Conservation (phyloP, 1,140 invertebrate species). For the Pomacea maculata region DNA sequence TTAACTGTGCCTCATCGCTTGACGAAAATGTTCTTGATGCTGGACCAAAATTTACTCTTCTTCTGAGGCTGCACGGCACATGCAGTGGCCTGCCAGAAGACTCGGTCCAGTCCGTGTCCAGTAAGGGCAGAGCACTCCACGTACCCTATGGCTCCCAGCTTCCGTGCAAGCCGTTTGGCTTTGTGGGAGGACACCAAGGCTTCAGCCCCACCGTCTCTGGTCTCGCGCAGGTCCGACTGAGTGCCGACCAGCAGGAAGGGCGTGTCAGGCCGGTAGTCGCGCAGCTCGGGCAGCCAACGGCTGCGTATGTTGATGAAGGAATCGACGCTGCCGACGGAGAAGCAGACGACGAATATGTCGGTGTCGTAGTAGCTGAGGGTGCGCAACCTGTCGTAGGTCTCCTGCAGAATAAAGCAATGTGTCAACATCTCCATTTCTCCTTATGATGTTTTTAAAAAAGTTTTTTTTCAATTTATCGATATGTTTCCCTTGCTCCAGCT, state of each 20-base stretch:
- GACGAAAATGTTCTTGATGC: conserved; percentile 36
- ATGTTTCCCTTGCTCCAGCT: conserved; percentile 26
- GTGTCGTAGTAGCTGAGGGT: conserved; percentile 97
- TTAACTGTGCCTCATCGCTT: conserved; percentile 5
- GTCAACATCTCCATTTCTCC: not conserved
- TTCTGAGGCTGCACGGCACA: conserved; percentile 69
- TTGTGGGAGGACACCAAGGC: conserved; percentile 78
- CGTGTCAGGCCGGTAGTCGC: conserved; percentile 78
- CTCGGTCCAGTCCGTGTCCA: conserved; percentile 37
- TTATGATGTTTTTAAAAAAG: conserved; percentile 13
- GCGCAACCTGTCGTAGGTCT: conserved; percentile 92
- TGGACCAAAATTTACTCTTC: conserved; percentile 41
- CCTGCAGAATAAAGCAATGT: conserved; percentile 68
- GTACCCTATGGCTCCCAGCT: conserved; percentile 81
- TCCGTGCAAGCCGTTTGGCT: conserved; percentile 76
- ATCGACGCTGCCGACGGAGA: conserved; percentile 96
- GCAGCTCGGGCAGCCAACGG: conserved; percentile 75
- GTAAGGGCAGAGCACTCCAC: conserved; percentile 91
- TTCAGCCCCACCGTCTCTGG: conserved; percentile 73
- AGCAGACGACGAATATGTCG: conserved; percentile 99
- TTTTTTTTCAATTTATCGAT: conserved; percentile 25
- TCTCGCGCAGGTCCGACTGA: conserved; percentile 53
- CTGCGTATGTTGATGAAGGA: conserved; percentile 98
- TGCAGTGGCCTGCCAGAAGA: conserved; percentile 61
- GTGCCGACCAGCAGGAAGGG: conserved; percentile 83